Evolutionary conservation across 2,888 invertebrate genomes (phyloP), one percentile per base, ranked within the genome.

Genomic region (Synergus japonicus): DNA sequence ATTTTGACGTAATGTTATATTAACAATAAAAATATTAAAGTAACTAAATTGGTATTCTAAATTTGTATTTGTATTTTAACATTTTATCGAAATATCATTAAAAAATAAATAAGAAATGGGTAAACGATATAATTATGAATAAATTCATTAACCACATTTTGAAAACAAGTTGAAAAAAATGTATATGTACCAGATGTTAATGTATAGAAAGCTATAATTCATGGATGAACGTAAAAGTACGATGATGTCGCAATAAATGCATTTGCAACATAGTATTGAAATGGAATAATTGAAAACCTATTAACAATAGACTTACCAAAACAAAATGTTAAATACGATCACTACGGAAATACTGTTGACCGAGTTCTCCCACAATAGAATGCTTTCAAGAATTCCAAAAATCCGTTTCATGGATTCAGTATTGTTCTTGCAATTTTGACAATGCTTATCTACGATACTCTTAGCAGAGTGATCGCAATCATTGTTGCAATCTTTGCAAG

Each of bases 281-380:
- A 41, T 13, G 2, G n/a, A 73, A 49, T 54, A 73, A 12, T 29
- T 69, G 69, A 49, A 2, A 69, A 29, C 46, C 29, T 18, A 49
- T 69, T 29, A 29, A 69, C 13, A 29, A 69, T 13, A 22, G 41
- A 88, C 91, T 88, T 81, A 92, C 92, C 92, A 92, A 85, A 90
- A 91, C 67, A 90, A 81, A 82, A 90, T 85, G 83, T 89, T 90
- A 88, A 91, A 91, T 76, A 89, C 85, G 78, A 91, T 81, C 64
- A 91, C 85, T 78, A 90, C 87, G 81, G 88, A 87, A 83, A 90
- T 86, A 84, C 90, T 91, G 86, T 90, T 88, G 82, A 88, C 85
- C 66, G 89, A 86, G 81, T 90, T 89, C 78, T 91, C 90, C 91
- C 90, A 90, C 37, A 91, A 84, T 9, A 91, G 81, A 65, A 90